These are phyloP conservation scores for Aethina tumida DNA, from an alignment of 1,140 invertebrate species.

Conservation along the genomic window DNA sequence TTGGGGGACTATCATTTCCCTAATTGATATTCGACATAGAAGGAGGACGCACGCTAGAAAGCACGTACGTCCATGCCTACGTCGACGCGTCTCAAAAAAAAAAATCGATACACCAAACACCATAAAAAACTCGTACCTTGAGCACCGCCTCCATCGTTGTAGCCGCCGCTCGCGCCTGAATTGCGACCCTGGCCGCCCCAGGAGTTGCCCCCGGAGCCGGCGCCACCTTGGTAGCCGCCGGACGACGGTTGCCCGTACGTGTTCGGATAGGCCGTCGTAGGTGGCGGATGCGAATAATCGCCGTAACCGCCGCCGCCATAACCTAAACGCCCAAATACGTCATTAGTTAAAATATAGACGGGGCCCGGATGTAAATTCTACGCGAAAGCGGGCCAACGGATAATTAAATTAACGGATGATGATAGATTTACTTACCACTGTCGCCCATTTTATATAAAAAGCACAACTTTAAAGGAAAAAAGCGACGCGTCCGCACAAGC, in stretches of 20 bases:
- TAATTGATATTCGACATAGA: too few species aligned
- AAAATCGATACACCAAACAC: constrained; percentile 1
- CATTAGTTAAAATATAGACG: neutral
- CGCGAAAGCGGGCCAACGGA: neutral
- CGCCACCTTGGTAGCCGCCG: constrained; percentile 8
- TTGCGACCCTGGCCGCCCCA: constrained; percentile 10
- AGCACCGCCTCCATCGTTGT: too few species aligned
- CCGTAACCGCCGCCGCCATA: constrained; percentile 10
- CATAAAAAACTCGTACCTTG: too few species aligned
- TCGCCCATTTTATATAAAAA: constrained; percentile 2
- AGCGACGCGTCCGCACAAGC: constrained; percentile 1
- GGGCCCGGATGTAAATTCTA: neutral
- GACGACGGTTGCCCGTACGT: too few species aligned
- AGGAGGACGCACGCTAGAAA: constrained; percentile 6
- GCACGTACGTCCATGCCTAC: constrained; percentile 13
- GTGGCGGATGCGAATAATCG: constrained; percentile 17
- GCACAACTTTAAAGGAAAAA: neutral
- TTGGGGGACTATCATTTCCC: too few species aligned
- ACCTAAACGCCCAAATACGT: neutral
- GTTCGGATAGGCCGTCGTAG: constrained; percentile 12
- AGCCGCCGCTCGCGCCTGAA: constrained; percentile 2
- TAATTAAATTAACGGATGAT: neutral
- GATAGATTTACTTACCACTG: neutral
- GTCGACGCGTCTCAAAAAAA: constrained; percentile 3
- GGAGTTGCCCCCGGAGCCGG: constrained; percentile 8